Conservation (phyloP, 2,797 vertebrate species). For the Ctenosaura bakeri region DNA sequence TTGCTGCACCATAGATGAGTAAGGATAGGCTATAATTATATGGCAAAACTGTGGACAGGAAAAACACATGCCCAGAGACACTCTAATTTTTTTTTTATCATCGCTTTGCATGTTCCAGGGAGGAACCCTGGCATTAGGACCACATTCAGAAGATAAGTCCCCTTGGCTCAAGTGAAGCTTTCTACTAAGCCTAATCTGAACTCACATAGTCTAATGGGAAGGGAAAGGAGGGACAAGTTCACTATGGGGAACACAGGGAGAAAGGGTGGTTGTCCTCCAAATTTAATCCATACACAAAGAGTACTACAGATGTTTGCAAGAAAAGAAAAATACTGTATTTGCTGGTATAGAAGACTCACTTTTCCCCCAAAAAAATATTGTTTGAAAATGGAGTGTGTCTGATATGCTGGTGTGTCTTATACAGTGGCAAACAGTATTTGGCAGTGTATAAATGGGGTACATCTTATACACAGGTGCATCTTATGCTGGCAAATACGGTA, state of each 20-base stretch:
- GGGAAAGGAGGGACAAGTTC: background rate
- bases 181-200: background rate
- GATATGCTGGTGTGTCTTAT: too few species aligned
- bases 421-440: too few species aligned
- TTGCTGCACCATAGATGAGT: background rate
- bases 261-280: background rate
- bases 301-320: background rate
- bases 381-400: too few species aligned
- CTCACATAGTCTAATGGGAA: background rate
- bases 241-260: background rate
- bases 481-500: too few species aligned
- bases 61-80: background rate
- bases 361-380: too few species aligned
- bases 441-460: too few species aligned
- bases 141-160: background rate
- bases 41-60: background rate
- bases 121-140: background rate
- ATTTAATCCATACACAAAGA: background rate
- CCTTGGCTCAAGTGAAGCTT: background rate
- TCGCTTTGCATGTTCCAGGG: background rate
- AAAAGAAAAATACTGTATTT: background rate
- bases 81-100: background rate
- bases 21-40: background rate
- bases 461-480: too few species aligned
- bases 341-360: too few species aligned